Conservation (phyloP, 2,888 invertebrate genomes). For the Drosophila phalerata region DNA sequence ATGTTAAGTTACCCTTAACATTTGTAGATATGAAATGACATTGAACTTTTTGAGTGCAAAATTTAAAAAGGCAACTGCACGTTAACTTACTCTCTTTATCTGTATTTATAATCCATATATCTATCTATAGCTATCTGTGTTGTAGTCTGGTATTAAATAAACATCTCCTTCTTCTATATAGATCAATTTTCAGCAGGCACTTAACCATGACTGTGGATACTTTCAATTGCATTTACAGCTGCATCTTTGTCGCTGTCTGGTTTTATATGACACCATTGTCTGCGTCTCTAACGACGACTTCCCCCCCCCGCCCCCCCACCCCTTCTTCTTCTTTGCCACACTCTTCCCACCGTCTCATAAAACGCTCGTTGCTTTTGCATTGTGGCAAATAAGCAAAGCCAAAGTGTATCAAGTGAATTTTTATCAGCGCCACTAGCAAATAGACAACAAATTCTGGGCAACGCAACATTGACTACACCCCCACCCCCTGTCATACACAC, state of each 20-base stretch:
- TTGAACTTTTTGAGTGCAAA: not conserved
- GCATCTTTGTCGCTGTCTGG: slow-evolving; percentile 50
- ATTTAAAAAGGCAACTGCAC: not conserved
- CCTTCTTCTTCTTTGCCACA: not conserved
- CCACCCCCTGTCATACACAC: not conserved
- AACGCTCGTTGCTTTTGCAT: slow-evolving; percentile 30
- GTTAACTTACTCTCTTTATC: not conserved
- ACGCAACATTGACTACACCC: slow-evolving; percentile 42
- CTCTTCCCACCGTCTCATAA: slow-evolving; percentile 6
- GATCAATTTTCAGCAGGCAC: slow-evolving; percentile 13
- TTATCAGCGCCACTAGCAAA: slow-evolving; percentile 73
- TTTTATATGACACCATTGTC: slow-evolving; percentile 52
- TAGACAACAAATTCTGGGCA: slow-evolving; percentile 73
- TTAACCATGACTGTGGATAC: slow-evolving; percentile 16
- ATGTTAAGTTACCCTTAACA: not conserved
- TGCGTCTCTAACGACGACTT: slow-evolving; percentile 31
- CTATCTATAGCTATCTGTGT: not conserved
- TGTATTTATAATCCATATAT: not conserved
- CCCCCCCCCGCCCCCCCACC: not conserved
- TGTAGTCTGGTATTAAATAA: slow-evolving; percentile 10
- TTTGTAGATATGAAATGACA: not conserved
- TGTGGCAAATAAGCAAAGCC: slow-evolving; percentile 58
- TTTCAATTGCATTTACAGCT: slow-evolving; percentile 57
- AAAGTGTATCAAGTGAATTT: slow-evolving; percentile 75
- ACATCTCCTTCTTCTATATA: slow-evolving; percentile 4